Evolutionary conservation across 1,140 invertebrate species (phyloP).

Genomic region (Bombus soroeensis): DNA sequence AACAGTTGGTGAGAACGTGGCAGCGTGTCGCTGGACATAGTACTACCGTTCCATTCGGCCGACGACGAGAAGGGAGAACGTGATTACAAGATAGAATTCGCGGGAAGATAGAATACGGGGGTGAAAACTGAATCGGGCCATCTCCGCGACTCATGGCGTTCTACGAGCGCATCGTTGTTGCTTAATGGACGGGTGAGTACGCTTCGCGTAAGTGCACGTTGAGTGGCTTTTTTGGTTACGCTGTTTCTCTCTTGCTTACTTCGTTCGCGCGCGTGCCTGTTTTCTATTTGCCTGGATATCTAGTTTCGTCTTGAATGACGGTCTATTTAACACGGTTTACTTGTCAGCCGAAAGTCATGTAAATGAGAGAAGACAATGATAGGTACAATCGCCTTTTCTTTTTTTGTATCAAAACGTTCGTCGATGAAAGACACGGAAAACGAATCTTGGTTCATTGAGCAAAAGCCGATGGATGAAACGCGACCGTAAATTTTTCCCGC

Average conservation of each 20-base stretch:
- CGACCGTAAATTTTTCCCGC: constrained; percentile 4
- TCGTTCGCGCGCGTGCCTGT: neutral
- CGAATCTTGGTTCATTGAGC: too few species aligned
- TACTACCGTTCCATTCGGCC: neutral
- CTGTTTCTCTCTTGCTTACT: neutral
- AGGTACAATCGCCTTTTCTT: neutral
- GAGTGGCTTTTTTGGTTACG: constrained; percentile 19
- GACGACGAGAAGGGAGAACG: neutral
- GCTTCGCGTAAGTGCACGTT: constrained; percentile 16
- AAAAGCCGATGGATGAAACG: too few species aligned
- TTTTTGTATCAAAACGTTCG: neutral
- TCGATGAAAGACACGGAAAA: neutral
- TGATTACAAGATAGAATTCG: neutral
- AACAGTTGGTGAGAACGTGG: neutral
- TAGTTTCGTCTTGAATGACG: neutral
- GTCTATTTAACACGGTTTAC: neutral
- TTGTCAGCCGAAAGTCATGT: neutral
- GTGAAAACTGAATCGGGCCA: neutral
- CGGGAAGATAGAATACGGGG: neutral
- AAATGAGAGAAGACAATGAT: neutral
- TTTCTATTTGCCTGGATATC: neutral
- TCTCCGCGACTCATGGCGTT: constrained; percentile 31
- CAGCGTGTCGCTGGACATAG: neutral
- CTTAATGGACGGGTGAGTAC: constrained; percentile 67
- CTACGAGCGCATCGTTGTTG: constrained; percentile 22